Base-by-base conservation (phyloP, 2,113 vertebrate genomes). In the Mesitornis unicolor region DNA sequence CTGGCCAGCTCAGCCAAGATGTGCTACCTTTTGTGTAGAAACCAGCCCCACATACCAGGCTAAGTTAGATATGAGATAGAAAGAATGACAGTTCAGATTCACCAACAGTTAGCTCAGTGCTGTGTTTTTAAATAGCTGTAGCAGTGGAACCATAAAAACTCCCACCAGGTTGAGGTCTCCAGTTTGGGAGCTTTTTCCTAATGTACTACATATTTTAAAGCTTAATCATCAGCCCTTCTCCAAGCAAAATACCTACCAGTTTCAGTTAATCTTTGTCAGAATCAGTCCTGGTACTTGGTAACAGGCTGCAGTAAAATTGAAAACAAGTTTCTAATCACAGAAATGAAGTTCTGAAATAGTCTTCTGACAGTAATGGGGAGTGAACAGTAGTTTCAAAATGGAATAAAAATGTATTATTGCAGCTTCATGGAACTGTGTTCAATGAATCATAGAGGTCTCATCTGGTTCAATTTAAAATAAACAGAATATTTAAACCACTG, bases 201-300 rank as follows among this genome's bases (percentile, higher is more conserved):
- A 42, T 65, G 48, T 20, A 61, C 57, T 69, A 70, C 79, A 84
- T 97, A 93, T 74, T 96, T 94, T 67, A 56, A 83, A 94, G 95
- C 75, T 96, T 96, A 94, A 90, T 94, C 93, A 95, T 89, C 94
- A 95, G 84, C 57, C 69, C 35, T 95, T 92, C 80, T 92, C 60
- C 82, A 90, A 73, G 75, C 25, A 91, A 68, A 94, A 93, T 91
- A 91, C 70, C 95, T 76, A 94, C 91, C 70, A 9, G 3, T 70
- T 95, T 70, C 76, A 63, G 89, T 81, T 95, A 92, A 89, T 89
- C 73, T 96, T 88, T 84, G 64, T 56, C 73, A 84, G 91, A 95
- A 92, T 95, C 60, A 54, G 70, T 84, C 43, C 42, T 4, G 15
- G 73, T 70, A 38, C 63, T 38, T 54, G 59, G 16, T 75, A 69